These are phyloP conservation scores for Caenorhabditis wallacei DNA, from an alignment of 2,888 invertebrate genomes.

Conservation along the genomic window DNA sequence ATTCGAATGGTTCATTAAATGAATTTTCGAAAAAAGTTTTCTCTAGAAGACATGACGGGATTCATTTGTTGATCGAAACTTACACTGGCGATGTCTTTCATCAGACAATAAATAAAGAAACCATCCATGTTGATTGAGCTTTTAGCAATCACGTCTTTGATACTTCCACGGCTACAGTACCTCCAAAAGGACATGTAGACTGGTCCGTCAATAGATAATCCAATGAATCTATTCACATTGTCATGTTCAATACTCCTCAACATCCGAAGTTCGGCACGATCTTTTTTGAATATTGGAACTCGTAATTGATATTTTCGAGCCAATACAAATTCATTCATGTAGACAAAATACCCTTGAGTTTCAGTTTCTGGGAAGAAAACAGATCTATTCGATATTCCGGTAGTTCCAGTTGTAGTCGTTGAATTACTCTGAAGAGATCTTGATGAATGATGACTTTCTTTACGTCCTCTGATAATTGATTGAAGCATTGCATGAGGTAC, in stretches of 20 bases:
- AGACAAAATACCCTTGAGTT: conserved; percentile 59
- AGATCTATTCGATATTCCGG: conserved; percentile 47
- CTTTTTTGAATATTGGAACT: conserved; percentile 58
- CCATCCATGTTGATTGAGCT: conserved; percentile 72
- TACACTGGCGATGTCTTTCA: conserved; percentile 71
- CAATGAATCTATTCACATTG: conserved; percentile 80
- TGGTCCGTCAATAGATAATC: conserved; percentile 78
- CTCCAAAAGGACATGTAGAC: conserved; percentile 78
- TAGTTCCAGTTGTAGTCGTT: conserved; percentile 65
- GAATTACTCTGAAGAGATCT: conserved; percentile 70
- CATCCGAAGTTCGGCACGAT: conserved; percentile 62
- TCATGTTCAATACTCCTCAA: conserved; percentile 80
- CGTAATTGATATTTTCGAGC: conserved; percentile 63
- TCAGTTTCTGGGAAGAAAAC: conserved; percentile 62
- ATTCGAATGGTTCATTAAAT: conserved; percentile 29
- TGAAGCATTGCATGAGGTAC: conserved; percentile 57
- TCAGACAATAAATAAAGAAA: conserved; percentile 72
- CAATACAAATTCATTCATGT: conserved; percentile 61
- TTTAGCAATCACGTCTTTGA: conserved; percentile 70
- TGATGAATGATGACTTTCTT: conserved; percentile 61
- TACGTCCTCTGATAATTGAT: conserved; percentile 42
- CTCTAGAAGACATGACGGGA: conserved; percentile 16
- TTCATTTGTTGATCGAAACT: conserved; percentile 14
- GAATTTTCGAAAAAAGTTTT: neutral
- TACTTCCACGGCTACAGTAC: conserved; percentile 75